Percentiles rank a stretch among this genome's conserved stretches.
phyloP scores from a whole-genome alignment of 2,113 vertebrate genomes.

The Tursiops truncatus region DNA sequence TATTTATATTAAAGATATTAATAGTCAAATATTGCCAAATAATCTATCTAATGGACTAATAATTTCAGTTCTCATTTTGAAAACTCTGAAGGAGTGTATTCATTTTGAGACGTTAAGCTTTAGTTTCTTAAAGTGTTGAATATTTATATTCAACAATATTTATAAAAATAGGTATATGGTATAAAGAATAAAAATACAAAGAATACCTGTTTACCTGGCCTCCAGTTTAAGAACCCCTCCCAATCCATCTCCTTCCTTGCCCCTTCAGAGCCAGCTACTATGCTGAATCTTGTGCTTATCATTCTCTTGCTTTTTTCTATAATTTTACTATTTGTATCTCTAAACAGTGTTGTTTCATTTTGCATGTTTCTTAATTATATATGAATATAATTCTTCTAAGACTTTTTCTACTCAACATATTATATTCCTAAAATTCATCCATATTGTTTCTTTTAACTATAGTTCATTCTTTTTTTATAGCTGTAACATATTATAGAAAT shows the following conservation, averaged over 20 bases:
- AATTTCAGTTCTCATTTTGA: slow-evolving; percentile 17
- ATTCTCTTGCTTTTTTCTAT: neutral
- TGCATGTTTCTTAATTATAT: slow-evolving; percentile 16
- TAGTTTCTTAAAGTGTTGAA: neutral
- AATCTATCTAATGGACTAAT: neutral
- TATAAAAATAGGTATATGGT: neutral
- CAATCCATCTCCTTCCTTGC: neutral
- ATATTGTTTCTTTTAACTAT: neutral
- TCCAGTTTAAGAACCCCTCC: neutral
- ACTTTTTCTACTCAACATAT: neutral
- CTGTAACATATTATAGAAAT: slow-evolving; percentile 12
- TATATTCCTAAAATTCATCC: neutral
- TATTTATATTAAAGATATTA: slow-evolving; percentile 22
- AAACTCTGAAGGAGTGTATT: neutral
- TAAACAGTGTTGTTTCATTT: neutral
- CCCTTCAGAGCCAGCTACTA: neutral
- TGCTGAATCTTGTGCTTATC: neutral
- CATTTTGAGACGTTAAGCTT: slow-evolving; percentile 27
- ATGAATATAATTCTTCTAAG: neutral
- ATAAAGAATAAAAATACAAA: slow-evolving; percentile 2
- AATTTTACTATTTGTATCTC: neutral
- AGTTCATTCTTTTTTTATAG: slow-evolving; percentile 26
- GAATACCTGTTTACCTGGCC: neutral
- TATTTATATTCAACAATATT: neutral
- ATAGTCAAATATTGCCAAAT: slow-evolving; percentile 2